These are phyloP conservation scores for Dioctria linearis DNA, from an alignment of 2,888 invertebrate species.

Conservation along the genomic window DNA sequence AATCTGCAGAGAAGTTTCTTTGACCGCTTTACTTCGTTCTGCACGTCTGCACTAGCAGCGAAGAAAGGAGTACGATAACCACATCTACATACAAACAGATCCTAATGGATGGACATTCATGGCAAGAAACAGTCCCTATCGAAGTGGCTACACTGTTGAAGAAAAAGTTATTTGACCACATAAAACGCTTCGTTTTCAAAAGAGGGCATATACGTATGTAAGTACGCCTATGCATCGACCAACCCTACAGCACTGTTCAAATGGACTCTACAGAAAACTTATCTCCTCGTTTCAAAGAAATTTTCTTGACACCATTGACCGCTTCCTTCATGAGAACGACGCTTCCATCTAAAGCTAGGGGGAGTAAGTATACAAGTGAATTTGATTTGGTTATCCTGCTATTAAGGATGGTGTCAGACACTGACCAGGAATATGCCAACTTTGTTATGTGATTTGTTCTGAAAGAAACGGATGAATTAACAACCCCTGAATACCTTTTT, in stretches of 20 bases:
- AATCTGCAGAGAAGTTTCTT: slow-evolving; percentile 17
- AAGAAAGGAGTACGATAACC: slow-evolving; percentile 26
- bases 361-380: slow-evolving; percentile 41
- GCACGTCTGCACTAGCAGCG: background rate
- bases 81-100: slow-evolving; percentile 9
- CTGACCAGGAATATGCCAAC: slow-evolving; percentile 30
- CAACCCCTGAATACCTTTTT: background rate
- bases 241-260: background rate
- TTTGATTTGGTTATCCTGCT: slow-evolving; percentile 55
- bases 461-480: slow-evolving; percentile 15
- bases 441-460: slow-evolving; percentile 27
- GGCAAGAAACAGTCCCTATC: background rate
- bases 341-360: background rate
- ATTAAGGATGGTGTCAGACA: slow-evolving; percentile 36
- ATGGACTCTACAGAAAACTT: slow-evolving; percentile 50
- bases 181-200: slow-evolving; percentile 13
- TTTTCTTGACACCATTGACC: slow-evolving; percentile 34
- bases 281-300: slow-evolving; percentile 47
- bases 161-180: slow-evolving; percentile 38
- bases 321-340: background rate
- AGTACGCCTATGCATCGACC: background rate
- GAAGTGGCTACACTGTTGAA: slow-evolving; percentile 14
- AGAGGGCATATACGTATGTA: slow-evolving; percentile 21
- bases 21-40: background rate
- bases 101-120: slow-evolving; percentile 14